Evolutionary conservation across 2,888 invertebrate genomes (phyloP), one percentile per base, ranked within the genome.

Genomic region (Panopea generosa): DNA sequence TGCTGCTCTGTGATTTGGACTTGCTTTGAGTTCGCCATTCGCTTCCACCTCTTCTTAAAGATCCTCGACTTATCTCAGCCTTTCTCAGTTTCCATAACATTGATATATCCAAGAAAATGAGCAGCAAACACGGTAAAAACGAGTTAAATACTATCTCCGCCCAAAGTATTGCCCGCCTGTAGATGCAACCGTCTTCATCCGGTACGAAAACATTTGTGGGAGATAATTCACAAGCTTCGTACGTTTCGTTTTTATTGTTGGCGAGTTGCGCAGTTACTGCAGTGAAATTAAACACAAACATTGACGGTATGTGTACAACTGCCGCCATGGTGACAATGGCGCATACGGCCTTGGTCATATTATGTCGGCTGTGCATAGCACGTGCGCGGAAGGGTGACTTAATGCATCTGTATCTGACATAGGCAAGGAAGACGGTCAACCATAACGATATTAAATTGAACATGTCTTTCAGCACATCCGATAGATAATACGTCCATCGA

Each of bases 401-500:
- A 2, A 75, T 22, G 52, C 75, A 70, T 14, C 40, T 50, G 26
- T 45, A 75, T 24, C 75, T 60, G 16, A 70, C 49, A n/a, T 16
- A 65, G 18, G 75, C 75, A 7, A 75, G 45, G 11, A 70, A 18
- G 6, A 75, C 70, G 0, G 70, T 75, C 24, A 70, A 26, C 75
- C 70, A 75, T 11, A 70, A 38, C 3, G 75, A 75, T 1, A 75
- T 24, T 16, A 66, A 38, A 52, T 70, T 65, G 6, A 66, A 56
- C 33, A 66, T 26, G 6, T 60, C 56, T 1, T 59, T 57, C n/a
- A 63, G 43, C 7, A 61, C 33, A 14, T 61, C 38, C 18, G 26
- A 40, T 1, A 65, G 26, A 24, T 52, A 18, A 26, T 70, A 70
- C 6, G 57, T 50, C 49, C 11, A 16, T 40, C 27, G 26, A 20